Conservation (phyloP, 2,113 vertebrate genomes). For the Lynx canadensis region DNA sequence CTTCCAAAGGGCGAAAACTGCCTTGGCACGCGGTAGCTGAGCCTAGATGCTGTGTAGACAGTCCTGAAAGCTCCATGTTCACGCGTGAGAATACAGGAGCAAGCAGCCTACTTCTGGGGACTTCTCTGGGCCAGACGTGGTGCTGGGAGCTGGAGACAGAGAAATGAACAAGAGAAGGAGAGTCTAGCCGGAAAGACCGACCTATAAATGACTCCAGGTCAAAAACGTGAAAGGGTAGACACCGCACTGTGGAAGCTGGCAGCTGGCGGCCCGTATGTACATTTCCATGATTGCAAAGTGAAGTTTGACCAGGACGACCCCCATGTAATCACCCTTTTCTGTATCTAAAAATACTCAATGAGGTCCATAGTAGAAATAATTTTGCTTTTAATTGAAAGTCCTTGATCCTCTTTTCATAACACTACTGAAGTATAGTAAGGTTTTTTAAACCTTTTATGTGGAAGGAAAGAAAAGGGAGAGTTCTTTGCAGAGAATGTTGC, state of each 20-base stretch:
- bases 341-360: background rate
- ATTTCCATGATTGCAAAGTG: background rate
- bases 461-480: conserved; percentile 35
- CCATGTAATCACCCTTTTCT: background rate
- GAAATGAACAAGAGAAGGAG: background rate
- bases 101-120: background rate
- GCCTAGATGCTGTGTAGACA: no score
- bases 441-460: background rate
- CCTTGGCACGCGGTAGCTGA: background rate
- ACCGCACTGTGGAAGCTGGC: background rate
- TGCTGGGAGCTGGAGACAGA: background rate
- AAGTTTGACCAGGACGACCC: background rate
- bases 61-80: background rate
- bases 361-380: background rate
- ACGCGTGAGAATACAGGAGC: background rate
- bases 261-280: background rate
- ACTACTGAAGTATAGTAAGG: background rate
- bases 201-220: background rate
- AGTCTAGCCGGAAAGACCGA: background rate
- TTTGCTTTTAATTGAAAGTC: background rate
- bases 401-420: conserved; percentile 29
- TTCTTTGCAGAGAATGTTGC: background rate
- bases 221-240: background rate
- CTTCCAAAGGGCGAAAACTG: background rate
- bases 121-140: background rate